These are phyloP conservation scores for Leucosticte australis DNA, from an alignment of 2,113 vertebrate genomes.

Conservation along the genomic window DNA sequence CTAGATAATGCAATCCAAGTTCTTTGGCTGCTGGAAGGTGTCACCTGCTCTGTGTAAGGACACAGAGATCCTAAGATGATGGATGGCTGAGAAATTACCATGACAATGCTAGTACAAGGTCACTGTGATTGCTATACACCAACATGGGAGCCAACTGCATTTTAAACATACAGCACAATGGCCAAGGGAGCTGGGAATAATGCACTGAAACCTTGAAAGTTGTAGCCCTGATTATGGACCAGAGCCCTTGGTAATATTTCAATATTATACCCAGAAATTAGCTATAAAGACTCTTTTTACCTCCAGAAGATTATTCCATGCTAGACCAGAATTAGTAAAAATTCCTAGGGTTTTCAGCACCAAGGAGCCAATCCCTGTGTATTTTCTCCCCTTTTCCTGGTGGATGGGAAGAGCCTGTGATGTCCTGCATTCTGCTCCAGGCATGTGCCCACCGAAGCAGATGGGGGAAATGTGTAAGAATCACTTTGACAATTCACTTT, in stretches of 20 bases:
- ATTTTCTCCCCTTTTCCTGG: neutral
- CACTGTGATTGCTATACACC: neutral
- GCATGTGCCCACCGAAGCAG: neutral
- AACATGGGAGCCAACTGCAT: rapidly evolving
- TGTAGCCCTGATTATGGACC: neutral
- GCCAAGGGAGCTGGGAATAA: neutral
- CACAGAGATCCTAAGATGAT: neutral
- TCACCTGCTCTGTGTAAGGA: neutral
- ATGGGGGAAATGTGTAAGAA: neutral
- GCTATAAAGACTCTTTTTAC: neutral
- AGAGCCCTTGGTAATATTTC: neutral
- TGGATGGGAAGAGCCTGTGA: neutral
- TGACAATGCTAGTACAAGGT: neutral
- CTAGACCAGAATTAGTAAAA: neutral
- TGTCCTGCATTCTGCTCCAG: neutral
- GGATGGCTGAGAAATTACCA: neutral
- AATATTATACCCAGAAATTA: neutral
- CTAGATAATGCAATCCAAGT: neutral
- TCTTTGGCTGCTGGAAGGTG: neutral
- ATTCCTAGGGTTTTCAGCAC: neutral
- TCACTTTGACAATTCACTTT: neutral
- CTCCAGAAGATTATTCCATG: neutral
- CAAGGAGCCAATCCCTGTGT: neutral
- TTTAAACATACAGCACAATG: neutral
- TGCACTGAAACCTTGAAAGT: neutral